Base-by-base conservation (phyloP, 2,797 vertebrate genomes). In the Manis crassicaudata region DNA sequence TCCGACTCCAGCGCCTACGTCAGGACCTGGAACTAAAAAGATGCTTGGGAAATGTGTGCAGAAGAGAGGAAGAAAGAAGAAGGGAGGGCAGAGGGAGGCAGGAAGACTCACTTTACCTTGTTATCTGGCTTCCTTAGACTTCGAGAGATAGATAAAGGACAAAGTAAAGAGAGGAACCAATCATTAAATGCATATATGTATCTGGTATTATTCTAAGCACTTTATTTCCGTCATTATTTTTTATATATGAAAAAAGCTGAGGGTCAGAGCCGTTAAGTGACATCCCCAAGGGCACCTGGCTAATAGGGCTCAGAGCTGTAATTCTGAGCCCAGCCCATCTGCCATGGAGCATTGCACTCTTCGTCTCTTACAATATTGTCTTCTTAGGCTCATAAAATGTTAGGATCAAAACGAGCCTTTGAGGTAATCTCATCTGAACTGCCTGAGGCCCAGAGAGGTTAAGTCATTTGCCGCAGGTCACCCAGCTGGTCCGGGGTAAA, bases 361-460 rank as follows among this genome's bases (percentile, higher is more conserved):
- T 75, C 88, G 65, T 56, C 60, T 73, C 86, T 62, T 40, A 88
- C 32, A 37, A 18, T 20, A 7, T 13, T 72, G 54, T 72, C 90
- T 94, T 95, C 75, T 67, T 62, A 60, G 83, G 29, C 20, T 87
- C 72, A 72, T 87, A 37, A 96, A 93, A 67, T 40, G 80, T 62
- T 73, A 68, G 56, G n/a, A 87, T 81, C 37, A 23, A 92, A 95
- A 92, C 3, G 18, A 29, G 79, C 56, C 37, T 87, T 37, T 21
- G 25, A 60, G 43, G 63, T 63, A 29, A 90, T 50, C 40, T 65
- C 58, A 9, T 67, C 81, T 82, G 82, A 75, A 88, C 60, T 40
- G 0, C 56, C 2, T 58, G 70, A 76, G 52, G 76, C 35, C 79
- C 87, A 81, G 56, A 93, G 32, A 94, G 35, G 20, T 65, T 80